Evolutionary conservation across 64 coral and sea anemone genomes (phyloP), one percentile per base, ranked within the genome.

Genomic region (Montipora capricornis): DNA sequence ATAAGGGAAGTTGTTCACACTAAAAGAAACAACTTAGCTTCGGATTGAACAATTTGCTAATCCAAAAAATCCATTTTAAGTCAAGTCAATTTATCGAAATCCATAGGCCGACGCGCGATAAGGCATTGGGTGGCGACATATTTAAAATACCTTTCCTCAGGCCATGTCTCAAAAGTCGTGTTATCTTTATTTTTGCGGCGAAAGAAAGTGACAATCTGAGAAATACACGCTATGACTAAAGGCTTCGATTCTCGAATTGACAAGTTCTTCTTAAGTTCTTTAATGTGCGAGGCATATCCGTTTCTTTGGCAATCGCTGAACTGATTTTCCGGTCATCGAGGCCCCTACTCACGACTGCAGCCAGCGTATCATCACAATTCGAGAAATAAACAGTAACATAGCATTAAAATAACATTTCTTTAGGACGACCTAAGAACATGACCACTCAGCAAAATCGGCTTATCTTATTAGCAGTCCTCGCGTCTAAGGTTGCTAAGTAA

Each of bases 371-470:
- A 17, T 44, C 9, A 64, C 61, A 64, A 84, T 68, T 84, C 59
- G 47, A 19, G 51, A 84, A 68, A 84, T 47, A 61, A 68, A 60
- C 60, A 45, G 20, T 47, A 84, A 67, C 58, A 84, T 15, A 6
- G 60, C 68, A 6, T 71, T 67, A 84, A 84, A 83, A 83, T 64
- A 83, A 62, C 80, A 83, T 83, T 84, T 68, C 47, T 70, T 86
- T 71, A 49, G 45, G 82, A 86, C 71, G 17, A 19, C 37, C 24
- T 61, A 9, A 82, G 68, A 17, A 61, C 80, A 29, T 50, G 47
- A 73, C 82, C 82, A 86, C 82, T 86, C 68, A 68, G 58, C 6
- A 22, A 86, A 86, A 86, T 73, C 82, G 82, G 82, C 82, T 86
- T 86, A 86, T 50, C 82, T 49, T 86, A 86, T 86, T 86, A 86